Evolutionary conservation across 1,140 invertebrate species (phyloP).

Genomic region (Forficula auricularia): DNA sequence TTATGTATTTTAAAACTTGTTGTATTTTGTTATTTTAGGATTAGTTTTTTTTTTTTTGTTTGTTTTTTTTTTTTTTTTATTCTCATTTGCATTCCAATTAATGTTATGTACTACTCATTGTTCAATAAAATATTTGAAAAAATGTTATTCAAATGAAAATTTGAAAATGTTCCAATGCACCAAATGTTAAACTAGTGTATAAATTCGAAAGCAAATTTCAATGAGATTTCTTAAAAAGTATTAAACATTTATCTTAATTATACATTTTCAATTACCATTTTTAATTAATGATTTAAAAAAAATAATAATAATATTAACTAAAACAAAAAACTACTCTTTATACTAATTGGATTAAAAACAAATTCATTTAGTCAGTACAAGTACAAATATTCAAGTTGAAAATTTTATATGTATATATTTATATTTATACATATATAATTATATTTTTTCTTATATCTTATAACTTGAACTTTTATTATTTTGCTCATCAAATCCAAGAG

Average conservation of each 20-base stretch:
- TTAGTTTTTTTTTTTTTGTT: not conserved
- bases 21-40: not conserved
- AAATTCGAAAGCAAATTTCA: too few relatives aligned
- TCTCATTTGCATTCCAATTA: conserved; percentile 23
- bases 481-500: not conserved
- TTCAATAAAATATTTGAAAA: too few relatives aligned
- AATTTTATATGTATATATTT: not conserved
- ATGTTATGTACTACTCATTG: conserved; percentile 1
- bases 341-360: not conserved
- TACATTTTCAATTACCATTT: too few relatives aligned
- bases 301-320: too few relatives aligned
- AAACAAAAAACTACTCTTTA: too few relatives aligned
- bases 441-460: not conserved
- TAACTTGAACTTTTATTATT: not conserved
- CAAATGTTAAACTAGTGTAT: too few relatives aligned
- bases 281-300: too few relatives aligned
- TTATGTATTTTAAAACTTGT: conserved; percentile 10
- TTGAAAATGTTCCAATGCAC: too few relatives aligned
- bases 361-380: not conserved
- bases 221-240: too few relatives aligned
- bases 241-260: too few relatives aligned
- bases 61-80: too few relatives aligned
- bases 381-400: not conserved
- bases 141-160: too few relatives aligned
- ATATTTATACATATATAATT: not conserved